Conservation (phyloP, 2,113 vertebrate genomes). For the Mesitornis unicolor region DNA sequence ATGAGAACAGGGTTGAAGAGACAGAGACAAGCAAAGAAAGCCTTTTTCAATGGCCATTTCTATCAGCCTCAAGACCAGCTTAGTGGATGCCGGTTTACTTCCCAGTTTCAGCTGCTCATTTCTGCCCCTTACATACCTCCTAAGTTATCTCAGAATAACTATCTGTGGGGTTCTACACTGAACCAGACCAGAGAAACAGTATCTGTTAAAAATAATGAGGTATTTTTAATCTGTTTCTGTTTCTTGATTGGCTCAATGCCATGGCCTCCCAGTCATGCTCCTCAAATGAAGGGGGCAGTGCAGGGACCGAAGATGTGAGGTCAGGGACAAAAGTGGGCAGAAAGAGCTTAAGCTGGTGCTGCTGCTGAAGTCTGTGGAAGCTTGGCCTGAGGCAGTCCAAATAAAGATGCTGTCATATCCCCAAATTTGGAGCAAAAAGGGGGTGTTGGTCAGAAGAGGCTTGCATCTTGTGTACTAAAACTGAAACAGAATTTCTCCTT, state of each 20-base stretch:
- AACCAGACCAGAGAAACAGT: background rate
- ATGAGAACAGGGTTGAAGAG: background rate
- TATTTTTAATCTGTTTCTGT: background rate
- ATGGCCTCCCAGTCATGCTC: background rate
- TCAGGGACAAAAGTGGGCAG: rapidly evolving
- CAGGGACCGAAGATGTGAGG: background rate
- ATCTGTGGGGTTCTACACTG: background rate
- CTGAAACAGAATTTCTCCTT: background rate
- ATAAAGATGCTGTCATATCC: background rate
- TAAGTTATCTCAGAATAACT: background rate
- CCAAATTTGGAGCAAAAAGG: background rate
- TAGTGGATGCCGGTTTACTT: background rate
- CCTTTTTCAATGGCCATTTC: background rate
- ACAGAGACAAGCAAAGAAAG: background rate
- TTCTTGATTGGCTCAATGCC: background rate
- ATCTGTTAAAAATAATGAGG: background rate
- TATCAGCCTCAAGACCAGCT: background rate
- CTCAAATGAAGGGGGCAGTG: background rate
- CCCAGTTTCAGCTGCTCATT: background rate
- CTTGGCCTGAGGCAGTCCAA: background rate
- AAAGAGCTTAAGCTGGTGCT: background rate
- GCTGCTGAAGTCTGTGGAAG: background rate
- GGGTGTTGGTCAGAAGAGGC: background rate
- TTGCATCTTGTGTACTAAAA: background rate
- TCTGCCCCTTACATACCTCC: background rate